phyloP scores from a whole-genome alignment of 2,888 invertebrate genomes.

The Aricia artaxerxes region DNA sequence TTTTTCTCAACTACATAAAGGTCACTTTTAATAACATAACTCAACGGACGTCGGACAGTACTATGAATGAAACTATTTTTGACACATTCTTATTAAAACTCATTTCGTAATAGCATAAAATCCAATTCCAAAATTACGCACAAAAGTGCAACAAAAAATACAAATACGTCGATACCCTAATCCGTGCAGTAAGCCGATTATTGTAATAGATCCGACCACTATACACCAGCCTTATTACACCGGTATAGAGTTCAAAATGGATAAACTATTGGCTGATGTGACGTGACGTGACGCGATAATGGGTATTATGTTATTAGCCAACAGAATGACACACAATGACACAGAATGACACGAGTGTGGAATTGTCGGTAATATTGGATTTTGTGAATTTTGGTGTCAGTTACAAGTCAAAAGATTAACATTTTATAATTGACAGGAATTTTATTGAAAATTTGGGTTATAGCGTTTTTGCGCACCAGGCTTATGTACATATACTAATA shows the following conservation, averaged over 20 bases:
- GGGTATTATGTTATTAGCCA: conserved; percentile 20
- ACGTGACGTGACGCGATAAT: conserved; percentile 22
- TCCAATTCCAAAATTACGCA: conserved; percentile 11
- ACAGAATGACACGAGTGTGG: not conserved
- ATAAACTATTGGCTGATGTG: not conserved
- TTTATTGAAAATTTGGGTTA: not conserved
- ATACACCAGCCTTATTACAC: conserved; percentile 47
- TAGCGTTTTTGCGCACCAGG: not conserved
- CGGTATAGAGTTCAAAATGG: not conserved
- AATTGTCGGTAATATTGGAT: conserved; percentile 5
- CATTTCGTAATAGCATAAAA: not conserved
- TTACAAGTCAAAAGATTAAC: conserved; percentile 7
- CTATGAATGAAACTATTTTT: not conserved
- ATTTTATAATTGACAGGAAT: not conserved
- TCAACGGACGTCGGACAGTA: not conserved
- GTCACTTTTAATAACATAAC: too few relatives aligned
- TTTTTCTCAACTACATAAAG: too few relatives aligned
- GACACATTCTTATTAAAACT: not conserved
- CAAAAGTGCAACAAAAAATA: conserved; percentile 20
- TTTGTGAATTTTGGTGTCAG: not conserved
- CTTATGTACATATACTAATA: not conserved
- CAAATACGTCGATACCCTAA: conserved; percentile 15
- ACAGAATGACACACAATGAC: not conserved
- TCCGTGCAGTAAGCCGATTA: conserved; percentile 62
- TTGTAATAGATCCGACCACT: conserved; percentile 70